Base-by-base conservation (phyloP, 2,113 vertebrate genomes). In the Sigmodon hispidus region DNA sequence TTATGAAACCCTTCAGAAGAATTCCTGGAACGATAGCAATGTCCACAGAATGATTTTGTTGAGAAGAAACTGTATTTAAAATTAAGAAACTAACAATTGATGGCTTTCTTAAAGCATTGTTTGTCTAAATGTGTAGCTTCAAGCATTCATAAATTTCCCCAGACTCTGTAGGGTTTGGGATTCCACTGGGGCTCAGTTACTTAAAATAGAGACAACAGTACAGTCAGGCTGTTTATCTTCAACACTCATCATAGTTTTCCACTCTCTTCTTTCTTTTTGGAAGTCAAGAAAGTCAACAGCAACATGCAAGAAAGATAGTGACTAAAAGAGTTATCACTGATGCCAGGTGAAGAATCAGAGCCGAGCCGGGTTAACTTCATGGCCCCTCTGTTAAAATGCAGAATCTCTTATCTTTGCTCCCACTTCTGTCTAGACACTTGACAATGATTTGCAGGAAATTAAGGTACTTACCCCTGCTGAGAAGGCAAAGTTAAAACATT, bases 371-470 rank as follows among this genome's bases (percentile, higher is more conserved):
- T 89, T 96, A 96, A 92, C 94, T 92, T 92, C 91, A 94, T 89
- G 92, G 93, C 67, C 55, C 81, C 95, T 94, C 93, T 96, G 94
- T 48, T 97, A 91, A 97, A 96, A 96, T 93, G 89, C 90, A 97
- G 95, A 67, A 70, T 96, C 75, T 94, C 97, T 98, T 97, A 97
- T 98, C 97, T 97, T 83, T 94, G 87, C 81, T 96, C 96, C 91
- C 97, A 97, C 96, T 97, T 97, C 96, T 97, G 96, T 98, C 97
- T 98, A 97, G 95, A 97, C 96, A 94, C 96, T 98, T 97, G 95
- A 97, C 97, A 97, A 87, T 95, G 94, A 96, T 97, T 96, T 98
- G 95, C 97, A 98, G 97, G 97, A 98, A 97, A 97, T 97, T 97
- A 95, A 97, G 96, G 95, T 96, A 95, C 93, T 98, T 97, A 97